Evolutionary conservation across 2,888 invertebrate genomes (phyloP), one percentile per base, ranked within the genome.

Genomic region (Philhelius pedissequus): DNA sequence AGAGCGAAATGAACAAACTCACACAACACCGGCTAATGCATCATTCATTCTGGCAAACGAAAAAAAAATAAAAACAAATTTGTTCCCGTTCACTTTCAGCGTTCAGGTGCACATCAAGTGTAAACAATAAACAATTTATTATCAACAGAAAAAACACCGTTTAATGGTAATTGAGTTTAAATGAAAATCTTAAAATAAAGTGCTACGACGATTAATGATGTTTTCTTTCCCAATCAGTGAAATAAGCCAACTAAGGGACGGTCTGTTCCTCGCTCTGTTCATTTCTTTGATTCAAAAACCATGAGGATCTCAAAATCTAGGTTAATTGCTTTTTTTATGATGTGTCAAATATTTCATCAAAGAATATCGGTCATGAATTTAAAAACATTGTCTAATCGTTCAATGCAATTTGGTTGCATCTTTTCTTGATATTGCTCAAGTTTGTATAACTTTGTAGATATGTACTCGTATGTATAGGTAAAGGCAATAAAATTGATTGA

Each of bases 311-410:
- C 18, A 38, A 75, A 75, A 84, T 80, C 54, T 68, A 56, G 84
- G 84, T 80, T 84, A 84, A 84, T 80, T 80, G 66, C 75, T 68
- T 13, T 84, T n/a, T 84, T 84, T 71, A 84, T 84, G 75, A 75
- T 68, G 84, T 84, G 84, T 76, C 80, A 68, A 75, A 54, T 66
- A 84, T 75, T 84, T 68, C 75, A 25, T 80, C 80, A 84, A 83
- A 83, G 66, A n/a, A n/a, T 52, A 32, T 40, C 6, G n/a, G 40
- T 40, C 40, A 15, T 15, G 7, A 48, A 38, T 66, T 68, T 62
- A 1, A 64, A 38, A 69, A 48, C 22, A 75, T 45, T 45, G 32
- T 70, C 56, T 35, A 69, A 62, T 30, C 7, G n/a, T 43, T 30
- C 30, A 62, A 60, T 52, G 73, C 73, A 60, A 60, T 68, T 52